phyloP scores from a whole-genome alignment of 2,888 invertebrate species.

The Thymelicus acteon region DNA sequence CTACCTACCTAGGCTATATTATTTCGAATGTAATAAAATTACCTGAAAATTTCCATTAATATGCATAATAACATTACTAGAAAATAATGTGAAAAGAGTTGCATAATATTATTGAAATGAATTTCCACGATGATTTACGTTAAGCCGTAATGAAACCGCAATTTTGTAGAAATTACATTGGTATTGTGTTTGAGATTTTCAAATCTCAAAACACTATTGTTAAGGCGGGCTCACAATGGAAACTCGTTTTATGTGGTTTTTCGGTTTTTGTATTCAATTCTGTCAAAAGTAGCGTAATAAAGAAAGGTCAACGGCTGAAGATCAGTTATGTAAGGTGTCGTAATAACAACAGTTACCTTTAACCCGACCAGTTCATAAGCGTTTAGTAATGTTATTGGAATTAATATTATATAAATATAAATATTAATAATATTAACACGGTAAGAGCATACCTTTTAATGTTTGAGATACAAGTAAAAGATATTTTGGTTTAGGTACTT shows the following conservation, averaged over 20 bases:
- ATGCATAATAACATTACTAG: not conserved
- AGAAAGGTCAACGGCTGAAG: conserved; percentile 22
- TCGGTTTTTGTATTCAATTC: conserved; percentile 19
- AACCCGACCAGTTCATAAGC: conserved; percentile 2
- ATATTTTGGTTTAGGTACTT: too few relatives aligned
- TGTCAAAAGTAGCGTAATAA: conserved; percentile 20
- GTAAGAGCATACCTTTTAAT: too few relatives aligned
- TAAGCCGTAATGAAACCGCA: conserved; percentile 28
- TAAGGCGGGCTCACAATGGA: conserved; percentile 27
- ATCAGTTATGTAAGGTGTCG: not conserved
- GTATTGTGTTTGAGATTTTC: conserved; percentile 32
- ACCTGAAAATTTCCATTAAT: too few relatives aligned
- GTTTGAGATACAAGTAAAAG: too few relatives aligned
- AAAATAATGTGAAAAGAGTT: not conserved
- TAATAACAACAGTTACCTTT: not conserved
- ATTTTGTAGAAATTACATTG: conserved; percentile 32
- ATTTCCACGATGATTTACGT: conserved; percentile 14
- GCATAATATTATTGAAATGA: not conserved
- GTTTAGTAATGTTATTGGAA: not conserved
- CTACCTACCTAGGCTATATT: too few relatives aligned
- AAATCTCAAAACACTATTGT: conserved; percentile 37
- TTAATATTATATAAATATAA: too few relatives aligned
- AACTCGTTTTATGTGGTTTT: conserved; percentile 29
- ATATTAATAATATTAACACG: too few relatives aligned
- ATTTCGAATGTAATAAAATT: too few relatives aligned